These are phyloP conservation scores for Aphidius ervi DNA, from an alignment of 1,140 invertebrate species.

Conservation along the genomic window DNA sequence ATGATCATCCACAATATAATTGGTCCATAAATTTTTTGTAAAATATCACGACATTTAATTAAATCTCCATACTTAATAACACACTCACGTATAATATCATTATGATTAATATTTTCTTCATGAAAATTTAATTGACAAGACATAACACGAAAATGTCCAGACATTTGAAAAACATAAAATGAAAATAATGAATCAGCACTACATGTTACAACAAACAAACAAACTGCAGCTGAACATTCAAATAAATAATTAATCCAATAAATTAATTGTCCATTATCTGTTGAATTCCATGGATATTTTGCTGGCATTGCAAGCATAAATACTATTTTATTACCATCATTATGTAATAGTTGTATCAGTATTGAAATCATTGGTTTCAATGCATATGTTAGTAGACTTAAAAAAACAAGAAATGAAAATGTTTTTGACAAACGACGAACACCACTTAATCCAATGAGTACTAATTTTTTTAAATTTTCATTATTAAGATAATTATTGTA, in stretches of 20 bases:
- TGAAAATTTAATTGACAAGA: constrained; percentile 21
- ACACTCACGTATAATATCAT: constrained; percentile 21
- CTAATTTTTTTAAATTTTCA: not conserved
- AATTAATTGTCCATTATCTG: not conserved
- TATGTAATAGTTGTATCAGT: not conserved
- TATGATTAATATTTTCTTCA: constrained; percentile 14
- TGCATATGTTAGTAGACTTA: not conserved
- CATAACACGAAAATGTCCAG: constrained; percentile 22
- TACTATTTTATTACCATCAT: constrained; percentile 1
- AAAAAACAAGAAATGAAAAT: not conserved
- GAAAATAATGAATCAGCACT: constrained; percentile 28
- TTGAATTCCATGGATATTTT: constrained; percentile 17
- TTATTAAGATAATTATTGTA: not conserved
- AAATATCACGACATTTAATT: constrained; percentile 20
- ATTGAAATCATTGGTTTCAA: not conserved
- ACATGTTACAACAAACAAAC: constrained; percentile 16
- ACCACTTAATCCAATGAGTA: not conserved
- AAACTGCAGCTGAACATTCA: constrained; percentile 13
- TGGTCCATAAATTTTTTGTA: constrained; percentile 32
- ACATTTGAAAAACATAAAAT: constrained; percentile 29
- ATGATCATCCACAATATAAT: constrained; percentile 26
- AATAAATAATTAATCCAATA: constrained; percentile 23
- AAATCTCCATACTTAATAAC: constrained; percentile 20
- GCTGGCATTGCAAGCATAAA: constrained; percentile 6
- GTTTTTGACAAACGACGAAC: not conserved